These are phyloP conservation scores for Apaloderma vittatum DNA, from an alignment of 2,113 vertebrate genomes.

Conservation along the genomic window DNA sequence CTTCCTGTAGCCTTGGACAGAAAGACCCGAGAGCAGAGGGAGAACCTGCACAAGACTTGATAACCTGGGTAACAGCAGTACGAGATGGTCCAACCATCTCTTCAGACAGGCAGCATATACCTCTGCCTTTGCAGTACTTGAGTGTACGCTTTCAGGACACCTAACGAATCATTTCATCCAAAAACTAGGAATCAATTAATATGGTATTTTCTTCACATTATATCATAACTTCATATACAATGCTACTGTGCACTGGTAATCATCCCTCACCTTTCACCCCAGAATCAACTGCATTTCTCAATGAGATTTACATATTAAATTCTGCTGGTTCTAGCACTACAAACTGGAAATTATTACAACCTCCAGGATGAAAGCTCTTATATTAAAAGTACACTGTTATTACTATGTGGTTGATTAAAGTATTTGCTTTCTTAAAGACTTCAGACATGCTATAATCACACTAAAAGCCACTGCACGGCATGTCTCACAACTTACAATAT, in stretches of 20 bases:
- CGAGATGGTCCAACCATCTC: not conserved
- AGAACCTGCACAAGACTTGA: not conserved
- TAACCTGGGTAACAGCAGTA: not conserved
- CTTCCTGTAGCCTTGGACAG: not conserved
- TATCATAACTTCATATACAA: not conserved
- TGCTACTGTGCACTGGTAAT: not conserved
- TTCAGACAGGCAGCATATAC: not conserved
- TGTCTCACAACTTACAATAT: not conserved
- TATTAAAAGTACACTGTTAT: not conserved
- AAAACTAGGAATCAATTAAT: not conserved
- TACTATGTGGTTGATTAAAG: not conserved
- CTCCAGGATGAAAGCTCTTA: not conserved
- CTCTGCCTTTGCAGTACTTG: not conserved
- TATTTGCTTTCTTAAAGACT: not conserved
- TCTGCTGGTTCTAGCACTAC: not conserved
- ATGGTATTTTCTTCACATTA: not conserved
- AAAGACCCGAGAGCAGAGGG: not conserved
- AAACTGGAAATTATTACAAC: not conserved
- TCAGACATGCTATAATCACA: not conserved
- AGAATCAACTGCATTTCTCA: not conserved
- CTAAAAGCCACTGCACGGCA: not conserved
- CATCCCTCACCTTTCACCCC: not conserved
- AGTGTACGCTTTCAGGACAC: not conserved
- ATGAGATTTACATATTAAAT: not conserved
- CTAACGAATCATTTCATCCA: not conserved